Base-by-base conservation (phyloP, 2,888 invertebrate genomes). In the Suillia variegata region DNA sequence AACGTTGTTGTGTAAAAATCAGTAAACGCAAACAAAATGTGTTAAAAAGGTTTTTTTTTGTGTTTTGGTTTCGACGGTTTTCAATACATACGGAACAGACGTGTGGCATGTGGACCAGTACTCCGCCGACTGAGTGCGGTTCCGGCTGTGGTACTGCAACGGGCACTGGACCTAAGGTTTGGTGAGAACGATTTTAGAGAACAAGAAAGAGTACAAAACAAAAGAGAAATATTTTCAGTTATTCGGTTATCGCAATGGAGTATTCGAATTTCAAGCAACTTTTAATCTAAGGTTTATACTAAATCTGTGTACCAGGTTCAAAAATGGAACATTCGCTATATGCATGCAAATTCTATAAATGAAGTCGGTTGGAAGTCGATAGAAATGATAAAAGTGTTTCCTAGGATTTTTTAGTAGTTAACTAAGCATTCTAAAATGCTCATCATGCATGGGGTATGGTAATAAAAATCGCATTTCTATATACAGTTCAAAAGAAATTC, bases 71-170 rank as follows among this genome's bases (percentile, higher is more conserved):
- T n/a, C n/a, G n/a, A n/a, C n/a, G n/a, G n/a, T n/a, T n/a, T n/a
- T 24, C 17, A 70, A 74, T 77, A 80, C 83, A 81, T 81, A 82
- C 86, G 84, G 85, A 86, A 88, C 90, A 85, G 85, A 94, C 94
- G 86, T 94, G 93, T 68, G 94, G 94, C 94, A 94, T 94, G 80
- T 94, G 93, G 69, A 93, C 94, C 74, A 95, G 86, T 65, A 94
- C 93, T 57, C 93, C 93, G 66, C 93, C 92, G 59, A 94, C 90
- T 24, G 88, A 90, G 83, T 88, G 88, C 63, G 87, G 87, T 80
- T 92, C 92, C 52, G 89, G 87, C 69, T 87, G 85, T 51, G 87
- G 87, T 33, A 82, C 82, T 38, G 82, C 81, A 55, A 82, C 81
- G 12, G 87, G 87, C 58, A 82, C 76, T 54, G 83, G 81, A 71